Evolutionary conservation across 2,113 vertebrate genomes (phyloP).

Genomic region (Gymnogyps californianus): DNA sequence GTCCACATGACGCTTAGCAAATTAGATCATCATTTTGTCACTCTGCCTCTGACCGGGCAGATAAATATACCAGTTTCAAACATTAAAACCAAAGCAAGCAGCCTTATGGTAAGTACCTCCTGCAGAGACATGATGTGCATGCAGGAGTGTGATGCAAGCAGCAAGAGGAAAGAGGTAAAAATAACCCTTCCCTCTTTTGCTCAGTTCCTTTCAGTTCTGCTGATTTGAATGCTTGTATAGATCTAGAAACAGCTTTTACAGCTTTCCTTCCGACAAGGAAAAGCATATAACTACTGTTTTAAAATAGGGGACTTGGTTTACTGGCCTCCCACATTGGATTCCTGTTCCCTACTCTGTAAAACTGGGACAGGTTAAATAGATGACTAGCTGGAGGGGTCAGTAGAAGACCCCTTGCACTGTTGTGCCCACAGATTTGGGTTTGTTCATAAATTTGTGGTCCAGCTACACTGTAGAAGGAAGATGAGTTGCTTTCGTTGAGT

Average conservation of each 20-base stretch:
- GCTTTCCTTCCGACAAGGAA: neutral
- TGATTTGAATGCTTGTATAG: neutral
- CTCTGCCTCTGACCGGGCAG: neutral
- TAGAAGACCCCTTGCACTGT: neutral
- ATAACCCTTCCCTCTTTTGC: neutral
- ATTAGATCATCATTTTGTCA: neutral
- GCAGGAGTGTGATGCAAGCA: constrained; percentile 8
- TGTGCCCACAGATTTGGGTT: neutral
- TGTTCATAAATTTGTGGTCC: neutral
- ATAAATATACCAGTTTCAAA: constrained; percentile 1
- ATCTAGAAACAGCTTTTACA: neutral
- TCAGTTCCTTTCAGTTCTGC: neutral
- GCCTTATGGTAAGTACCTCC: neutral
- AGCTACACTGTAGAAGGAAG: neutral
- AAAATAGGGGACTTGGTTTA: neutral
- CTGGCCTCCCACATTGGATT: neutral
- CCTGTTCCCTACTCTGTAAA: neutral
- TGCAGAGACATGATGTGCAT: neutral
- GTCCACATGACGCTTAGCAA: neutral
- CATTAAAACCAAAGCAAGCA: neutral
- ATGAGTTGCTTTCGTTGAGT: neutral
- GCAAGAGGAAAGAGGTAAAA: constrained; percentile 6
- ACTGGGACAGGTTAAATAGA: neutral
- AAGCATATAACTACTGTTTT: neutral
- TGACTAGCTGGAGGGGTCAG: neutral